These are phyloP conservation scores for Ethmia dodecea DNA, from an alignment of 2,888 invertebrate genomes.

Conservation along the genomic window DNA sequence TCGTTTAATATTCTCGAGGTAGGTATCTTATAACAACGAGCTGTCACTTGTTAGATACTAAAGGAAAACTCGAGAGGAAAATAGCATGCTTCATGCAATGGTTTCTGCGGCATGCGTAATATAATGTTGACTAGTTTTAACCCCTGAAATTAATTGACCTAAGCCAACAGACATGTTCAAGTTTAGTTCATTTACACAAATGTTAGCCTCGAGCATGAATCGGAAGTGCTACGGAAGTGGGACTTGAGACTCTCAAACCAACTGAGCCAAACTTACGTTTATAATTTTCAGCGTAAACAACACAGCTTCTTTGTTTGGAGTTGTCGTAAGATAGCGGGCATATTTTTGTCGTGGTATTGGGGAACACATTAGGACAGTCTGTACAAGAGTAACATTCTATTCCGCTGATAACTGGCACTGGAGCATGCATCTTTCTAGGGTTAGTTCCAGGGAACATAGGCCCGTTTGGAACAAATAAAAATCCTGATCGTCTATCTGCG, in stretches of 20 bases:
- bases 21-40: too few species aligned
- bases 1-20: too few species aligned
- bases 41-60: too few species aligned
- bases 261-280: slow-evolving; percentile 32
- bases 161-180: neutral
- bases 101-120: neutral
- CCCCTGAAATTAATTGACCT: neutral
- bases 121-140: neutral
- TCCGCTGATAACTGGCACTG: slow-evolving; percentile 19
- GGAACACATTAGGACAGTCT: slow-evolving; percentile 34
- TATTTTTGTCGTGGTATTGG: slow-evolving; percentile 32
- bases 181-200: neutral
- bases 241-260: neutral
- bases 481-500: too few species aligned
- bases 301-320: slow-evolving; percentile 37
- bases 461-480: too few species aligned
- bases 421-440: neutral
- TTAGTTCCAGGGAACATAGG: neutral
- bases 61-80: too few species aligned
- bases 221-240: neutral
- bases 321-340: slow-evolving; percentile 37
- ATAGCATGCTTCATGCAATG: too few species aligned
- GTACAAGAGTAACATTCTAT: slow-evolving; percentile 45
- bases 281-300: slow-evolving; percentile 47
- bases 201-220: neutral